These are phyloP conservation scores for Hydrochoerus hydrochaeris DNA, from an alignment of 2,113 vertebrate genomes.

Conservation along the genomic window DNA sequence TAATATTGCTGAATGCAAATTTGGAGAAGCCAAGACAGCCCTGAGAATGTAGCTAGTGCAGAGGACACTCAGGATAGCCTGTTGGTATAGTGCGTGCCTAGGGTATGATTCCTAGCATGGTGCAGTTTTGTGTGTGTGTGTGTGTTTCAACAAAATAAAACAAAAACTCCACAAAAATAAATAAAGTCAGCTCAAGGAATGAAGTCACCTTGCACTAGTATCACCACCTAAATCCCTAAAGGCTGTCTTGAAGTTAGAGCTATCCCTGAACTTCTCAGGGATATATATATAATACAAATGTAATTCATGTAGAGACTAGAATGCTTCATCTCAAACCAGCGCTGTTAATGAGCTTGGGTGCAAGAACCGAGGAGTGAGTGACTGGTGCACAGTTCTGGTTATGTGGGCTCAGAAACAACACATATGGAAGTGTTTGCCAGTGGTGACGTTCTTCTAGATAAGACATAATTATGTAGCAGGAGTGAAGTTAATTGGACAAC, in stretches of 20 bases:
- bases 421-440: neutral
- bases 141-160: neutral
- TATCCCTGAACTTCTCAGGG: neutral
- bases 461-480: neutral
- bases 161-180: neutral
- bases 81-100: neutral
- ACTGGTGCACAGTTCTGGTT: neutral
- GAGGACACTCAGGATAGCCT: neutral
- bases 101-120: neutral
- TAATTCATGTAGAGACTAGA: too few species aligned
- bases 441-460: neutral
- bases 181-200: neutral
- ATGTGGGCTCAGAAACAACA: neutral
- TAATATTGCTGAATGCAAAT: neutral
- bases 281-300: too few species aligned
- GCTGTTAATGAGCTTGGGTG: neutral
- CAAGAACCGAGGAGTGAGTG: neutral
- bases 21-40: neutral
- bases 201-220: neutral
- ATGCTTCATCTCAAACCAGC: neutral
- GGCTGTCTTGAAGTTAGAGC: neutral
- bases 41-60: neutral
- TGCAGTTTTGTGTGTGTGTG: too few species aligned
- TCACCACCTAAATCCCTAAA: neutral
- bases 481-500: conserved; percentile 25